A percentile compares a stretch with the other conserved stretches of the same genome.
phyloP scores from a whole-genome alignment of 2,113 vertebrate genomes.

The Mormoops blainvillei region DNA sequence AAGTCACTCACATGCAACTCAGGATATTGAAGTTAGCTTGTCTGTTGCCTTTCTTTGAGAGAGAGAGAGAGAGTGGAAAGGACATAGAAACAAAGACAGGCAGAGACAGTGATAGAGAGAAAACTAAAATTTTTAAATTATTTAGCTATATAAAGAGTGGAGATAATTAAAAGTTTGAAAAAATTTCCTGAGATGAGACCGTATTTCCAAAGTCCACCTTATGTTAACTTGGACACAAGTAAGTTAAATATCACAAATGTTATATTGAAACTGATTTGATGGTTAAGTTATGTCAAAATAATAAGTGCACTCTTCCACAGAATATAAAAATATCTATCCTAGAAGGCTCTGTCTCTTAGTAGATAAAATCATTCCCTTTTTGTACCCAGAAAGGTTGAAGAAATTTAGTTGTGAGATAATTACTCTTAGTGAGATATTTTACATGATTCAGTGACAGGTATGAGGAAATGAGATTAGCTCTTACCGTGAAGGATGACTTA shows the following conservation, averaged over 20 bases:
- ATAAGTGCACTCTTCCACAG: background rate
- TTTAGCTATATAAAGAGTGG: background rate
- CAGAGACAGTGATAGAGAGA: background rate
- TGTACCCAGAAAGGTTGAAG: background rate
- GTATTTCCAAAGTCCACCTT: background rate
- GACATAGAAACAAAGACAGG: background rate
- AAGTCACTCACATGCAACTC: slow-evolving; percentile 63
- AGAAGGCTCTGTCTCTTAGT: background rate
- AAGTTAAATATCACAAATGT: background rate
- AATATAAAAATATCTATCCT: background rate
- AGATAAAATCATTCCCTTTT: background rate
- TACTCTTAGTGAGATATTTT: slow-evolving; percentile 55
- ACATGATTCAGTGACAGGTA: slow-evolving; percentile 37
- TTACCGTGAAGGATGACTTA: slow-evolving; percentile 19
- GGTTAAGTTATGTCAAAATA: background rate
- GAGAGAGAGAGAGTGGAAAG: background rate
- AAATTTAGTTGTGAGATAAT: slow-evolving; percentile 42
- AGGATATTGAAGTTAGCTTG: slow-evolving; percentile 71
- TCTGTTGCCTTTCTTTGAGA: slow-evolving; percentile 42
- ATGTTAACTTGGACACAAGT: background rate
- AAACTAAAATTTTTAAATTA: background rate
- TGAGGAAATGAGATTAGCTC: slow-evolving; percentile 55
- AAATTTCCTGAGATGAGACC: background rate
- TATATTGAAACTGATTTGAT: background rate
- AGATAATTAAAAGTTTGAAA: background rate